Base-by-base conservation (phyloP, 92 coral and sea anemone species). In the Paragorgia papillata region DNA sequence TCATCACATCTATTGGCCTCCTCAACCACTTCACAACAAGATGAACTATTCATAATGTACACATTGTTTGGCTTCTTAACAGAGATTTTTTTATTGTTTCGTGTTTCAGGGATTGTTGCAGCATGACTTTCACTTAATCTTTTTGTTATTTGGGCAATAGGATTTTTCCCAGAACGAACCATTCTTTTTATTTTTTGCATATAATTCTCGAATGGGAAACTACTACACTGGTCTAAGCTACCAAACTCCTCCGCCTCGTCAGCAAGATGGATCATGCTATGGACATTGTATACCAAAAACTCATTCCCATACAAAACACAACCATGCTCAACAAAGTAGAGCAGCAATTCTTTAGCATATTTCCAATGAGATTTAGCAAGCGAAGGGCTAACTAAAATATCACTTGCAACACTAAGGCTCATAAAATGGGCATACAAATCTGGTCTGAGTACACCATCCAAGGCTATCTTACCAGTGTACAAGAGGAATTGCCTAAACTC, bases 301-400 rank as follows among this genome's bases (percentile, higher is more conserved):
- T n/a, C n/a, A n/a, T n/a, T n/a, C n/a, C n/a, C n/a, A n/a, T n/a
- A n/a, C n/a, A n/a, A n/a, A n/a, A n/a, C n/a, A n/a, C n/a, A n/a
- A n/a, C n/a, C 80, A 31, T 39, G 24, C 48, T 74, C 80, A 74
- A 74, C 68, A 55, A 74, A 74, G 27, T 55, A 74, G 34, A 40
- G 34, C 22, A 74, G 15, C 37, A 74, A 57, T 1, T 74, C 80
- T 56, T 53, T 44, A 9, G 69, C 68, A 56, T 74, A 74, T 20
- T 61, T n/a, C 48, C 63, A 74, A 41, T 74, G 51, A 1, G 66
- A 8, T 3, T 57, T 0, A 0, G 28, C 64, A 18, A 54, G 54
- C 7, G 43, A 3, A 6, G 80, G 80, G 54, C 80, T 27, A 2
- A 74, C 80, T 35, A 74, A 37, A 1, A 74, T 74, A 8, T n/a